Conservation (phyloP, 2,888 invertebrate species). For the Agrotis clavis region DNA sequence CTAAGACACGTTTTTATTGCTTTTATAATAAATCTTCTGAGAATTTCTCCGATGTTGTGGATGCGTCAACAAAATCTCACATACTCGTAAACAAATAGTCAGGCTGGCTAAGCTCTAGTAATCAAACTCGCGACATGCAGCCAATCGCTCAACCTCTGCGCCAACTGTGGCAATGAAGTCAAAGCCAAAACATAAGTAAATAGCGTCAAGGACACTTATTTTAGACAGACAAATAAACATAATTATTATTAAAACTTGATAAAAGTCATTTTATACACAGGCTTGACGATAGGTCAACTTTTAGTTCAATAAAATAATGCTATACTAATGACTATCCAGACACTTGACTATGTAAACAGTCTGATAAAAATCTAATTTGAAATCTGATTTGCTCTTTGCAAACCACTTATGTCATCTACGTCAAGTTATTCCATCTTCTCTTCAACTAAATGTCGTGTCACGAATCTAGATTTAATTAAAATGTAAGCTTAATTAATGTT, state of each 20-base stretch:
- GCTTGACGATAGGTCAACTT: not conserved
- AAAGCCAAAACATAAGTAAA: no score
- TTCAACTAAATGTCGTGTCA: slow-evolving; percentile 20
- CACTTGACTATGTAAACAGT: slow-evolving; percentile 16
- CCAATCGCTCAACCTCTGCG: no score
- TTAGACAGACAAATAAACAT: no score
- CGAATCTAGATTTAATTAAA: slow-evolving; percentile 47
- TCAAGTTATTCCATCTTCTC: slow-evolving; percentile 20
- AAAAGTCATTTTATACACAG: not conserved
- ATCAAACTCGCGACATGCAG: no score
- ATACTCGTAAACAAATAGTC: no score
- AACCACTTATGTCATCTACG: slow-evolving; percentile 35
- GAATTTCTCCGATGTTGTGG: no score
- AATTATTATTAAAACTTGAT: not conserved
- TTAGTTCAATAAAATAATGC: not conserved
- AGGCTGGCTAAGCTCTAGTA: no score
- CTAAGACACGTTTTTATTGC: not conserved
- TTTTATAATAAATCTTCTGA: no score
- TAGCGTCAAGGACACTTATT: no score
- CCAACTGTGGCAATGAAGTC: no score
- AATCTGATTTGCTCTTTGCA: slow-evolving; percentile 28
- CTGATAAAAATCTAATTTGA: slow-evolving; percentile 30
- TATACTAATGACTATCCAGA: not conserved
- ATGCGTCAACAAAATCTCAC: no score
- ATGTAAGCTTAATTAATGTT: slow-evolving; percentile 31